Evolutionary conservation across 2,797 vertebrate genomes (phyloP), one percentile per base, ranked within the genome.

Genomic region (Aulostomus chinensis): DNA sequence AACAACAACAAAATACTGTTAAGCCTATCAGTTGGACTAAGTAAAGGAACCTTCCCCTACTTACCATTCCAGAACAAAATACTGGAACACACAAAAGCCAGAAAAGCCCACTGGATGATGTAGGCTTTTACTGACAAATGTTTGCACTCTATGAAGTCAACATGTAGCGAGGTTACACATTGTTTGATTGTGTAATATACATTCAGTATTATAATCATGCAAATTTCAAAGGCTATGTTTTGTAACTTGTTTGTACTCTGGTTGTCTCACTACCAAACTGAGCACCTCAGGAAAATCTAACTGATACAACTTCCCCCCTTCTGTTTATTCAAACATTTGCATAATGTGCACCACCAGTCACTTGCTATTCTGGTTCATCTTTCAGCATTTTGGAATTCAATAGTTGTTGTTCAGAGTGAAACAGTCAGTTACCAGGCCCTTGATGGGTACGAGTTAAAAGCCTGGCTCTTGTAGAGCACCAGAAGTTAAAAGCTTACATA

Each of bases 401-500:
- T 68, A 60, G 73, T 68, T 75, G 79, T 71, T 71, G 69, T 54
- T 63, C 14, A 58, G 56, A 58, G 43, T 54, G 63, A 70, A 81
- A 81, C 73, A 68, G 52, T 36, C 9, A 42, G 59, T 63, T 58
- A 70, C 58, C 77, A 60, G 54, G 50, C 72, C 57, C 34, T 55
- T 84, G 78, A 84, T 83, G 80, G 69, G 37, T 37, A 47, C 45
- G 65, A 77, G 79, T 78, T 84, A 83, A 86, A 86, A 85, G 82
- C 80, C 67, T 76, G 72, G 80, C 74, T 73, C 76, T 68, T 60
- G 81, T 86, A 71, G 75, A 75, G 76, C 74, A 79, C 12, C 83
- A 82, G 73, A 85, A 85, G 85, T 86, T 86, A 86, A 89, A 84
- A 86, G 85, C 80, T 75, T 81, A 83, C 81, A 75, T 64, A 75